These are phyloP conservation scores for Lissonota sp. DNA, from an alignment of 2,888 invertebrate species.

Conservation along the genomic window DNA sequence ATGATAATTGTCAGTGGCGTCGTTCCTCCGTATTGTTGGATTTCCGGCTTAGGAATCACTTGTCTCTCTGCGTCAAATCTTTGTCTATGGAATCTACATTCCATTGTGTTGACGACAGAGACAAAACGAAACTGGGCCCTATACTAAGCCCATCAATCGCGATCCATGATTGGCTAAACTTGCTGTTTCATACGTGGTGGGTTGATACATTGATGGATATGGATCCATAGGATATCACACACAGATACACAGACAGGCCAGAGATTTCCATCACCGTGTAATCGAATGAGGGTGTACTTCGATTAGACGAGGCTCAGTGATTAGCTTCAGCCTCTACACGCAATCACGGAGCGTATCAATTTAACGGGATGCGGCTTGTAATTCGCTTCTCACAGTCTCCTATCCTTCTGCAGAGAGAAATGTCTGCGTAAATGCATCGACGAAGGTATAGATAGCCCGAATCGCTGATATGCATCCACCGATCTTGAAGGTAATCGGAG, in stretches of 20 bases:
- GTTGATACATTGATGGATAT: not conserved
- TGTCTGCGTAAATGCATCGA: not conserved
- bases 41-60: constrained; percentile 30
- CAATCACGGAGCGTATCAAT: constrained; percentile 64
- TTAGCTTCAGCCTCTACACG: constrained; percentile 69
- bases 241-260: constrained; percentile 23
- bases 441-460: too few relatives aligned
- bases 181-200: not conserved
- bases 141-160: not conserved
- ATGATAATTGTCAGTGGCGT: constrained; percentile 19
- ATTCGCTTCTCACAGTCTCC: constrained; percentile 56
- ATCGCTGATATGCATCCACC: too few relatives aligned
- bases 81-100: too few relatives aligned
- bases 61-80: not conserved
- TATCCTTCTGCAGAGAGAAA: constrained; percentile 26
- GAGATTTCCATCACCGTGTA: constrained; percentile 79
- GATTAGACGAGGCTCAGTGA: constrained; percentile 79
- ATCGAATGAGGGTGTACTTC: constrained; percentile 77
- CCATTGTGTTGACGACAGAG: too few relatives aligned
- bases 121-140: too few relatives aligned
- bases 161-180: constrained; percentile 32
- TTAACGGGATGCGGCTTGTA: constrained; percentile 65
- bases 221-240: constrained; percentile 49
- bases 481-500: too few relatives aligned
- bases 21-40: constrained; percentile 24